Evolutionary conservation across 2,113 vertebrate genomes (phyloP), one percentile per base, ranked within the genome.

Genomic region (Myotis lucifugus): DNA sequence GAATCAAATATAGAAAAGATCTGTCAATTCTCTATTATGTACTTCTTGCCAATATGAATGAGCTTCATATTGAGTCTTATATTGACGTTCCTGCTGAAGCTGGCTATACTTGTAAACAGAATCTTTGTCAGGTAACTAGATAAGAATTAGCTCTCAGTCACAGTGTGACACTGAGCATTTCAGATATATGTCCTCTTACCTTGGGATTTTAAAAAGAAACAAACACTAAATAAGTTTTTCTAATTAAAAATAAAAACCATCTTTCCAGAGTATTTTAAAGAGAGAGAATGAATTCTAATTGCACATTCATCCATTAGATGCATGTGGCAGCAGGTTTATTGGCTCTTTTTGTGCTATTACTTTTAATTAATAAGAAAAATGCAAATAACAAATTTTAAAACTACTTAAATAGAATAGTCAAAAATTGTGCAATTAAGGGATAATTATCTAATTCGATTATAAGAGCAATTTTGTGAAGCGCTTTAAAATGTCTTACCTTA

Each of bases 1-100:
- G 70, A 72, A 88, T 94, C 66, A 95, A 74, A 90, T 78, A 85
- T 18, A 90, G 76, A 82, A 90, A 90, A 88, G 81, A 48, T 56
- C 84, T 82, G 37, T 74, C 72, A 52, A 27, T 90, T 90, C 85
- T 54, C n/a, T 96, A 83, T 64, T 23, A 34, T 73, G 52, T 74
- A 48, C 81, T 74, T 88, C 85, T 88, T 94, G 25, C 73, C n/a
- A 66, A 46, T 56, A 96, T 66, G 59, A 96, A 88, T 8, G 15
- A 46, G 70, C 46, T 69, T 48, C 94, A 64, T 27, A 54, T 50
- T 70, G 79, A n/a, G 83, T 83, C 46, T 46, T 37, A 9, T 50
- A 90, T 11, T 83, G 89, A 73, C 82, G 69, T 94, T 92, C 70
- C 77, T 18, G 8, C 84, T 54, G 34, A 92, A 37, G 56, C 40